Evolutionary conservation across 2,113 vertebrate species (phyloP).

Genomic region (Heterocephalus glaber): DNA sequence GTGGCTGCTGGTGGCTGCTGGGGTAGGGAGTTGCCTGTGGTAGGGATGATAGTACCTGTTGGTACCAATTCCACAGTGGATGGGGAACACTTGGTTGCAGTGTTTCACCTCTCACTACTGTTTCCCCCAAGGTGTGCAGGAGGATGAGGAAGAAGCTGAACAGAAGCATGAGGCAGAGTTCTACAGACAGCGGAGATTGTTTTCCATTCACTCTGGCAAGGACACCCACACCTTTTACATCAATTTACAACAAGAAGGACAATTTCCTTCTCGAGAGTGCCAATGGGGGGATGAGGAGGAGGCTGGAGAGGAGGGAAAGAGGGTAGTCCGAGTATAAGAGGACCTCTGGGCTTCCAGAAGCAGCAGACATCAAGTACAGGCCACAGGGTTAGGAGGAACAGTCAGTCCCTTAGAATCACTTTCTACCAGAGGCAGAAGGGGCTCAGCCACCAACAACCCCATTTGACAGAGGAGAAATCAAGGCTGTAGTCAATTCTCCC

Average conservation of each 20-base stretch:
- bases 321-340: fast-evolving
- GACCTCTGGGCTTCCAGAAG: not conserved
- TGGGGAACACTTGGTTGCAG: not conserved
- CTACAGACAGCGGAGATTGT: not conserved
- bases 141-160: not conserved
- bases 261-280: not conserved
- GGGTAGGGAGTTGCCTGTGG: not conserved
- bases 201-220: constrained; percentile 19
- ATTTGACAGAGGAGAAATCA: not conserved
- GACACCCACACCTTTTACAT: not conserved
- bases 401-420: constrained; percentile 8
- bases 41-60: fast-evolving
- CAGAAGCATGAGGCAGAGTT: not conserved
- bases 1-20: not conserved
- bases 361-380: not conserved
- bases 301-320: not conserved
- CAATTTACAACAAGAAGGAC: constrained; percentile 33
- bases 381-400: not conserved
- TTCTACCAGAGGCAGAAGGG: not conserved
- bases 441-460: not conserved
- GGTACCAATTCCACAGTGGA: not conserved
- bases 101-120: not conserved
- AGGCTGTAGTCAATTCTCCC: not conserved
- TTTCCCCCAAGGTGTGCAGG: not conserved
- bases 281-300: not conserved